These are phyloP conservation scores for Drosophila borealis DNA, from an alignment of 2,888 invertebrate species.

Conservation along the genomic window DNA sequence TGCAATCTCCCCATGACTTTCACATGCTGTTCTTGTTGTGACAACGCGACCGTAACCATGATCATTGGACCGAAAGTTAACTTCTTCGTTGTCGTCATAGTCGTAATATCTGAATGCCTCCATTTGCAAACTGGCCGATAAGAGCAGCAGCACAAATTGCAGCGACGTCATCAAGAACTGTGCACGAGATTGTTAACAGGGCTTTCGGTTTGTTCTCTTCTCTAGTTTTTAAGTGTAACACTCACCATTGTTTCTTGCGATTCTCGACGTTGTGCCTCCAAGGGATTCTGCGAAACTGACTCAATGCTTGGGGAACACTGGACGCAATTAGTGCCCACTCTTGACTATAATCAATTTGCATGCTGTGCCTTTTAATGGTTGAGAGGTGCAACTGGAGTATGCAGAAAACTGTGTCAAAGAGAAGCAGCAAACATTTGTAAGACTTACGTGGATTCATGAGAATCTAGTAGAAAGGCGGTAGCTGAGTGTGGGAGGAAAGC, in stretches of 20 bases:
- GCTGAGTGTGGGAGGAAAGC: neutral
- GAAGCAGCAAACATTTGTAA: neutral
- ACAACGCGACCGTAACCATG: no score
- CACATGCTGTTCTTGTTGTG: conserved; percentile 13
- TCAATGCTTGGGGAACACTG: neutral
- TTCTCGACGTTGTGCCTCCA: conserved; percentile 21
- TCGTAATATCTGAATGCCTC: conserved; percentile 7
- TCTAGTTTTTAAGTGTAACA: neutral
- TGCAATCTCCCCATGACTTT: conserved; percentile 12
- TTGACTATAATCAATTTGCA: conserved; percentile 54
- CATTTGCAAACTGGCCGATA: conserved; percentile 29
- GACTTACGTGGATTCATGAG: neutral
- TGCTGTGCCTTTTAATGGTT: conserved; percentile 16
- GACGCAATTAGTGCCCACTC: neutral
- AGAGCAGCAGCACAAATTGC: conserved; percentile 29
- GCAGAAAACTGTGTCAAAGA: neutral
- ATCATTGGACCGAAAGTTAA: no score
- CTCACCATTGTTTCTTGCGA: conserved; percentile 50
- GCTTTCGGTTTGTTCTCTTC: neutral
- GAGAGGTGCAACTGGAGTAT: conserved; percentile 22
- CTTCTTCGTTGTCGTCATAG: neutral
- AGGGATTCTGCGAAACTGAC: conserved; percentile 42
- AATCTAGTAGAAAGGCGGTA: neutral
- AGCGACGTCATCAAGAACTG: conserved; percentile 25
- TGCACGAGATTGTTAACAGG: conserved; percentile 3